phyloP scores from a whole-genome alignment of 2,113 vertebrate species.

The Eira barbara region DNA sequence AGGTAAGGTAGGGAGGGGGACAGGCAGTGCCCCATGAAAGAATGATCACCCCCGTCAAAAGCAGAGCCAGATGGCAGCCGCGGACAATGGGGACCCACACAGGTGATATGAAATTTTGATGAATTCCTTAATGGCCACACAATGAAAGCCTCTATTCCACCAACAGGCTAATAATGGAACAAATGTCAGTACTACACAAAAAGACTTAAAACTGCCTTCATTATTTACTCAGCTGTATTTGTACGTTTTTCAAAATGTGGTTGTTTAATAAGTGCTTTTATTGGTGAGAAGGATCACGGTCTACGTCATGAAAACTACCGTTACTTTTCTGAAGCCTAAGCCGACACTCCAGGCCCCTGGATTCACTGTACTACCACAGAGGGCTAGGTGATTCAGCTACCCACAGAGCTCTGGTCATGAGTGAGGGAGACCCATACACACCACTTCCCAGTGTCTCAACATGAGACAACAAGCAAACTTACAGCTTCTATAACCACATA shows the following conservation, averaged over 20 bases:
- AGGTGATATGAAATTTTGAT: slow-evolving; percentile 66
- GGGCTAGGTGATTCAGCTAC: not conserved
- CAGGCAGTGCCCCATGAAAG: slow-evolving; percentile 45
- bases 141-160: slow-evolving; percentile 38
- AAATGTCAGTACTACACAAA: slow-evolving; percentile 34
- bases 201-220: not conserved
- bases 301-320: not conserved
- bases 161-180: slow-evolving; percentile 49
- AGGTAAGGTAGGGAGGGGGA: not conserved
- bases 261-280: not conserved
- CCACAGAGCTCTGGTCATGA: not conserved
- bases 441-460: not conserved
- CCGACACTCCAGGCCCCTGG: not conserved
- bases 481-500: not conserved
- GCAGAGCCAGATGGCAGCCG: slow-evolving; percentile 55
- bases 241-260: not conserved
- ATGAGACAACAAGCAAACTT: not conserved
- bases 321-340: not conserved
- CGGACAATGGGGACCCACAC: not conserved
- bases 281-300: not conserved
- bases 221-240: slow-evolving; percentile 33
- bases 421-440: not conserved
- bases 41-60: slow-evolving; percentile 30
- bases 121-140: slow-evolving; percentile 52
- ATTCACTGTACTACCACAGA: not conserved